These are phyloP conservation scores for Hippocampus comes DNA, from an alignment of 2,113 vertebrate species.

Conservation along the genomic window DNA sequence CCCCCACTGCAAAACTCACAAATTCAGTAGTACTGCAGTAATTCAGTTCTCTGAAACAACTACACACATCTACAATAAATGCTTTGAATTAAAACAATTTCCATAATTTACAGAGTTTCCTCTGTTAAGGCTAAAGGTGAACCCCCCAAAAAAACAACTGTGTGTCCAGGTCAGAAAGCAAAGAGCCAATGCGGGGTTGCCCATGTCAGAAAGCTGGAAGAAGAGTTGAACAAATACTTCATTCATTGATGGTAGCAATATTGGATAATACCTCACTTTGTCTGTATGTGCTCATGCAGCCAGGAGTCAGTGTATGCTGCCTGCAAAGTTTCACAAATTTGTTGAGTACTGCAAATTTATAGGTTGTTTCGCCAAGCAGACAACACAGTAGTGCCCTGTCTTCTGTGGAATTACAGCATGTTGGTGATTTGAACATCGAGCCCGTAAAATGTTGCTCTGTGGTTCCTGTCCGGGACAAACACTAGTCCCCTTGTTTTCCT, in stretches of 20 bases:
- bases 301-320: constrained; percentile 16
- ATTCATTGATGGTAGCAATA: constrained; percentile 56
- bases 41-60: constrained; percentile 35
- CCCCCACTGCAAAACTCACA: constrained; percentile 25
- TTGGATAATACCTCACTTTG: constrained; percentile 45
- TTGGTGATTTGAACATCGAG: constrained; percentile 46
- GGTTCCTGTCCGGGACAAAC: constrained; percentile 38
- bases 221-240: constrained; percentile 63
- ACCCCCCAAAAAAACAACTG: constrained; percentile 20
- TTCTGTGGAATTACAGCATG: constrained; percentile 38
- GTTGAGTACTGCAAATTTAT: not conserved
- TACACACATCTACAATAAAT: constrained; percentile 33
- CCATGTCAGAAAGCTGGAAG: constrained; percentile 43
- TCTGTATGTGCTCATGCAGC: constrained; percentile 30
- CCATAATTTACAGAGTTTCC: constrained; percentile 47
- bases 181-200: constrained; percentile 54
- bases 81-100: not conserved
- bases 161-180: constrained; percentile 53
- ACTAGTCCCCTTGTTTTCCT: constrained; percentile 50
- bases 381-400: constrained; percentile 42
- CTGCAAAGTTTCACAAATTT: constrained; percentile 11
- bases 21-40: constrained; percentile 32
- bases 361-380: constrained; percentile 28
- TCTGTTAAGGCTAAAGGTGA: constrained; percentile 36
- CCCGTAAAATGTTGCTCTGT: constrained; percentile 39